phyloP scores from a whole-genome alignment of 2,113 vertebrate species.

The Calypte anna region DNA sequence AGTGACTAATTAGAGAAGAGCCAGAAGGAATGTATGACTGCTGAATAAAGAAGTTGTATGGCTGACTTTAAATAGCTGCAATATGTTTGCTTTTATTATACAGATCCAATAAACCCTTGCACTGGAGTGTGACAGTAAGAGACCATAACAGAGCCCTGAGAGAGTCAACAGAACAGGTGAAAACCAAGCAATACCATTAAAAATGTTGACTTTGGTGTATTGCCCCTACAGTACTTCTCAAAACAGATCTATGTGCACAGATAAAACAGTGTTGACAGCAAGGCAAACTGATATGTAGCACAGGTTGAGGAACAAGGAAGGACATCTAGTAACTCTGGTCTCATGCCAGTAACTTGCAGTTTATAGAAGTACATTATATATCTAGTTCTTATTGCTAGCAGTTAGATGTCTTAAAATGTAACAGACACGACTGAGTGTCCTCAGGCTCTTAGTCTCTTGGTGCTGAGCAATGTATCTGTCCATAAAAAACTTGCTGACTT shows the following conservation, averaged over 20 bases:
- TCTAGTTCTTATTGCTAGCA: neutral
- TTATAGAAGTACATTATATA: neutral
- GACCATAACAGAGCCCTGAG: neutral
- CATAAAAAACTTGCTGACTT: neutral
- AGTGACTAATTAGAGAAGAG: slow-evolving; percentile 25
- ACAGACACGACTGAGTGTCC: neutral
- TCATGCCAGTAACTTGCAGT: neutral
- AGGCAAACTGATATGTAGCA: neutral
- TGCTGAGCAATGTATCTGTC: neutral
- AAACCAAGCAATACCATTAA: neutral
- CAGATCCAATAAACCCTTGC: neutral
- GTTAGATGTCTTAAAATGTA: slow-evolving; percentile 16
- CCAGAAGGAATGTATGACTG: neutral
- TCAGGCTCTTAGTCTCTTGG: neutral
- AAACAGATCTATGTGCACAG: neutral
- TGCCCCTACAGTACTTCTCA: neutral
- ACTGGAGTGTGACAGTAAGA: slow-evolving; percentile 19
- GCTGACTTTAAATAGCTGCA: neutral
- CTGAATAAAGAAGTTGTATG: slow-evolving; percentile 3
- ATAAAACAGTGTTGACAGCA: neutral
- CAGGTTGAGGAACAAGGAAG: neutral
- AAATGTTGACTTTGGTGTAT: neutral
- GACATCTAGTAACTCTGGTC: neutral
- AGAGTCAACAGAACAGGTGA: slow-evolving; percentile 25
- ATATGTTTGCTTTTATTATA: neutral